Percentiles rank a stretch among this genome's conserved stretches.
phyloP scores from a whole-genome alignment of 2,888 invertebrate species.

The Labia minor region DNA sequence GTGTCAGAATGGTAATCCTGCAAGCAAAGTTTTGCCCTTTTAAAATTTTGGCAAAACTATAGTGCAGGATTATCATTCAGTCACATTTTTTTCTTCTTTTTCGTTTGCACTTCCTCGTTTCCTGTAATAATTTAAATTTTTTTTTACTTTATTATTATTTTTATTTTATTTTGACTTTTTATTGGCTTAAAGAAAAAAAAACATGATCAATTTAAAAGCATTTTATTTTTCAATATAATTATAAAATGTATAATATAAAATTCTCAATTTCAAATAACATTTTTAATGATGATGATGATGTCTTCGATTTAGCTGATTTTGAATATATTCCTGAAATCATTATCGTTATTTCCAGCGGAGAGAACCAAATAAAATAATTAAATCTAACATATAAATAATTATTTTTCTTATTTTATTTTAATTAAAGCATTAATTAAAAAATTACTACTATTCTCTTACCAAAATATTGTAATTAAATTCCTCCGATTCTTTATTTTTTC shows the following conservation, averaged over 20 bases:
- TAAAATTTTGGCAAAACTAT: background rate
- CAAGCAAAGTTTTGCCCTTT: background rate
- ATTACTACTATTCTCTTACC: too few relatives aligned
- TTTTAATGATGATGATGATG: background rate
- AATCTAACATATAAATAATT: background rate
- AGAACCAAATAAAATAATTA: background rate
- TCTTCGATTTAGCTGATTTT: background rate
- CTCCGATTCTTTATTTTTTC: background rate
- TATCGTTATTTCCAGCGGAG: background rate
- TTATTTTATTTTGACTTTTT: too few relatives aligned
- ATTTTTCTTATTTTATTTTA: background rate
- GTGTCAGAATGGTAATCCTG: background rate
- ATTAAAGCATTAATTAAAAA: too few relatives aligned
- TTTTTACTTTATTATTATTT: background rate
- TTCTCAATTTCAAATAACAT: background rate
- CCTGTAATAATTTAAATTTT: background rate
- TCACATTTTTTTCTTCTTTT: background rate
- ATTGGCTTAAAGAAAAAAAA: background rate
- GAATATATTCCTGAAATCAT: background rate
- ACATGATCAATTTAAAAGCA: background rate
- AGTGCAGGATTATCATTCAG: background rate
- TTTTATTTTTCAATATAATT: background rate
- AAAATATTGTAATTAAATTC: background rate
- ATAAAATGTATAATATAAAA: background rate
- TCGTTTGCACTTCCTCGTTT: too few relatives aligned